phyloP scores from a whole-genome alignment of 2,888 invertebrate species.

The Harpagoxenus sublaevis region DNA sequence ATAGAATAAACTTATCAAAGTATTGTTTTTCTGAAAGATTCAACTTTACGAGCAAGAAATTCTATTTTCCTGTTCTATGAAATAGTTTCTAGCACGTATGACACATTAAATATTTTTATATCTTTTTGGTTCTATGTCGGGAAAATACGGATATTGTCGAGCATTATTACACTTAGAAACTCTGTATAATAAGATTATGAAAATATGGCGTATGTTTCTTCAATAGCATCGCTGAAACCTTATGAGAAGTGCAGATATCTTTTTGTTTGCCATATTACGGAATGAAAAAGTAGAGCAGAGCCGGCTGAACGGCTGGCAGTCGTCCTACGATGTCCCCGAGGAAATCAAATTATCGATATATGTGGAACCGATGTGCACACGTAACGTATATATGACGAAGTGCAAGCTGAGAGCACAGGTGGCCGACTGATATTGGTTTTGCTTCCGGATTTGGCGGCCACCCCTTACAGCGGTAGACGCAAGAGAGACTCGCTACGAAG shows the following conservation, averaged over 20 bases:
- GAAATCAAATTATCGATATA: slow-evolving; percentile 78
- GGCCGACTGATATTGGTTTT: slow-evolving; percentile 81
- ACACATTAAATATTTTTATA: not conserved
- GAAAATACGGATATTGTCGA: not conserved
- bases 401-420: slow-evolving; percentile 74
- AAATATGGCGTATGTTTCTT: slow-evolving; percentile 2
- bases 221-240: not conserved
- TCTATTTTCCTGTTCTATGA: not conserved
- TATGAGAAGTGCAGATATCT: slow-evolving; percentile 10
- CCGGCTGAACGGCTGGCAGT: slow-evolving; percentile 47
- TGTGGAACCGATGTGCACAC: slow-evolving; percentile 54
- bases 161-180: not conserved
- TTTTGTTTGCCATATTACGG: slow-evolving; percentile 36
- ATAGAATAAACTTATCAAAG: not conserved
- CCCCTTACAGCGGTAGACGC: slow-evolving; percentile 73
- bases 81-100: not conserved
- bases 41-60: slow-evolving; percentile 13
- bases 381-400: slow-evolving; percentile 64
- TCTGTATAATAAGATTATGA: slow-evolving; percentile 2
- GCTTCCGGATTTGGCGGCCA: slow-evolving; percentile 80
- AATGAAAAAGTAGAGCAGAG: slow-evolving; percentile 35
- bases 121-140: not conserved
- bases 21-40: not conserved
- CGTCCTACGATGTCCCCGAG: slow-evolving; percentile 56
- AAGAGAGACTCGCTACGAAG: slow-evolving; percentile 76